These are phyloP conservation scores for Amblyjoppa proteus DNA, from an alignment of 2,888 invertebrate genomes.

Conservation along the genomic window DNA sequence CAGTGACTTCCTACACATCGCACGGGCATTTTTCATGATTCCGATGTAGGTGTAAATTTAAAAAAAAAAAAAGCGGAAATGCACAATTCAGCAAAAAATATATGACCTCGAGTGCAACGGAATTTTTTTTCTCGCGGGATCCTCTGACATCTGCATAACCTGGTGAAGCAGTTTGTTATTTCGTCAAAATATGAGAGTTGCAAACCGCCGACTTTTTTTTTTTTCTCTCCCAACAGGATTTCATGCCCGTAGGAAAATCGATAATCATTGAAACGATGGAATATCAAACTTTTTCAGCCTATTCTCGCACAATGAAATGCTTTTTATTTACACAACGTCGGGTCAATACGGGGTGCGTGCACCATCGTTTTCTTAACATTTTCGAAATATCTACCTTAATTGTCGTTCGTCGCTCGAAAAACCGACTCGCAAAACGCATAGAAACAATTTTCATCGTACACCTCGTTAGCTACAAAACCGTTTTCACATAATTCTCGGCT, in stretches of 20 bases:
- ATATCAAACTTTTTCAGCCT: background rate
- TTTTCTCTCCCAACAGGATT: background rate
- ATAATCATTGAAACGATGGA: background rate
- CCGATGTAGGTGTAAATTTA: conserved; percentile 30
- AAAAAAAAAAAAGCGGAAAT: conserved; percentile 34
- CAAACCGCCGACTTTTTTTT: background rate
- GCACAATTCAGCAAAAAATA: conserved; percentile 59
- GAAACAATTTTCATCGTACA: conserved; percentile 45
- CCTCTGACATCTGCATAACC: background rate
- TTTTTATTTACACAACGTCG: background rate
- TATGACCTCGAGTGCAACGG: conserved; percentile 43
- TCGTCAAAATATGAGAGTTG: background rate
- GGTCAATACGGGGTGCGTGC: background rate
- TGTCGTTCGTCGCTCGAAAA: conserved; percentile 3
- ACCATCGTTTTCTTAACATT: background rate
- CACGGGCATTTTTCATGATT: conserved; percentile 57
- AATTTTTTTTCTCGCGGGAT: conserved; percentile 25
- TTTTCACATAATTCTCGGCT: conserved; percentile 36
- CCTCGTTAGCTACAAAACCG: conserved; percentile 27
- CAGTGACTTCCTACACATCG: conserved; percentile 1
- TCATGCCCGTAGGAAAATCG: background rate
- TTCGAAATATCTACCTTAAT: background rate
- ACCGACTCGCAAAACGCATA: conserved; percentile 25
- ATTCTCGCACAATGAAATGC: background rate
- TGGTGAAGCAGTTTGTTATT: conserved; percentile 3